Base-by-base conservation (phyloP, 2,888 invertebrate species). In the Diadromus collaris region DNA sequence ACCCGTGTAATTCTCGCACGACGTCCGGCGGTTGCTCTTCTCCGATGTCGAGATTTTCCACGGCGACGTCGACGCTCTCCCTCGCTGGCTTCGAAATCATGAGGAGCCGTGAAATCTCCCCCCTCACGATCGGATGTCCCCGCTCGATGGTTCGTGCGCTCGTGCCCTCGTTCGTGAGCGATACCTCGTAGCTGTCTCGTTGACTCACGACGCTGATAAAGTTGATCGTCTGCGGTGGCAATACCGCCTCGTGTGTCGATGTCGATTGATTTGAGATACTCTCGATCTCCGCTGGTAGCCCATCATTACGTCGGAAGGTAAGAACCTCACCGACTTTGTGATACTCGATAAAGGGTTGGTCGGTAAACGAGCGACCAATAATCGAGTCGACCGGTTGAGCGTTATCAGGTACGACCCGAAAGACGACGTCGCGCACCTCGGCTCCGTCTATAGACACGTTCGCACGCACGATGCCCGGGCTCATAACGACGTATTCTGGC, bases 341-440 rank as follows among this genome's bases (percentile, higher is more conserved):
- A 6, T 60, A 60, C 2, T 69, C 46, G 1, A 69, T 46, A 0
- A 32, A 6, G 1, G 54, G 54, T 1, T 46, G 21, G 9, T 71
- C 71, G 19, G 51, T 61, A 10, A 51, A 71, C 0, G 71, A 13
- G 6, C 61, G 71, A 4, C 61, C 71, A 1, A 71, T 46, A 0
- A 71, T 13, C 0, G 32, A n/a, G 9, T 71, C 70, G 44, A 63
- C 41, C 24, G 10, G 10, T 41, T 38, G 41, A 2, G 41, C 44
- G 61, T 71, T 27, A 3, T 61, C 61, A 7, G 61, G 61, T 2
- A 44, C 44, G 1, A 70, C 58, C 1, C 46, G 46, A 5, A 60
- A 5, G 2, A 13, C 10, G 13, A 70, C 21, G 1, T 44, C n/a
- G 1, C 6, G 21, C 1, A 72, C 64, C 2, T 29, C 6, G 7